Evolutionary conservation across 1,140 invertebrate species (phyloP).

Genomic region (Temnothorax longispinosus): DNA sequence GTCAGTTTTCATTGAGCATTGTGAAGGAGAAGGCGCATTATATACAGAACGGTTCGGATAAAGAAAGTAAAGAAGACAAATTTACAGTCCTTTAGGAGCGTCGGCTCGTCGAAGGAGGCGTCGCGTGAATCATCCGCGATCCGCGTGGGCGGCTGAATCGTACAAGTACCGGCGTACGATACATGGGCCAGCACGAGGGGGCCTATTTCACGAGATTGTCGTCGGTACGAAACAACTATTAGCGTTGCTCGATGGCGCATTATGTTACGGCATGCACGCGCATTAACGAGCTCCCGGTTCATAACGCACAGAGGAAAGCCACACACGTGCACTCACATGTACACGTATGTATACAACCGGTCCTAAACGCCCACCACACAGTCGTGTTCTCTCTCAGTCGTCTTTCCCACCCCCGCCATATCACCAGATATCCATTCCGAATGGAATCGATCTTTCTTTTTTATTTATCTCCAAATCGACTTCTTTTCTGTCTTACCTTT

Average conservation of each 20-base stretch:
- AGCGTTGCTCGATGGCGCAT: constrained; percentile 75
- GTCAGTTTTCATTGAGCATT: constrained; percentile 42
- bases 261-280: constrained; percentile 71
- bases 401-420: background rate
- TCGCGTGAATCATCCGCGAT: constrained; percentile 69
- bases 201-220: constrained; percentile 77
- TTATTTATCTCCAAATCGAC: constrained; percentile 56
- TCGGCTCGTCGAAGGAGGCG: constrained; percentile 67
- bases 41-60: constrained; percentile 60
- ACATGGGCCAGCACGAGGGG: constrained; percentile 54
- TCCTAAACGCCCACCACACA: constrained; percentile 67
- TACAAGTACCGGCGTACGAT: constrained; percentile 44
- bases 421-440: background rate
- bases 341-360: background rate
- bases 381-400: constrained; percentile 14
- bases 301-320: constrained; percentile 55
- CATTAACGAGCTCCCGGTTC: constrained; percentile 77
- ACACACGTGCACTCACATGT: background rate
- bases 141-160: constrained; percentile 64
- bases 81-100: constrained; percentile 55
- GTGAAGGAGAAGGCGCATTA: background rate
- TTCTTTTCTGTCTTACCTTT: constrained; percentile 14
- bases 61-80: constrained; percentile 67
- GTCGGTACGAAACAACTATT: constrained; percentile 77
- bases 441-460: background rate